A percentile compares a stretch with the other conserved stretches of the same genome.
phyloP scores from a whole-genome alignment of 2,797 vertebrate genomes.

The Parauchenoglanis punctatus region DNA sequence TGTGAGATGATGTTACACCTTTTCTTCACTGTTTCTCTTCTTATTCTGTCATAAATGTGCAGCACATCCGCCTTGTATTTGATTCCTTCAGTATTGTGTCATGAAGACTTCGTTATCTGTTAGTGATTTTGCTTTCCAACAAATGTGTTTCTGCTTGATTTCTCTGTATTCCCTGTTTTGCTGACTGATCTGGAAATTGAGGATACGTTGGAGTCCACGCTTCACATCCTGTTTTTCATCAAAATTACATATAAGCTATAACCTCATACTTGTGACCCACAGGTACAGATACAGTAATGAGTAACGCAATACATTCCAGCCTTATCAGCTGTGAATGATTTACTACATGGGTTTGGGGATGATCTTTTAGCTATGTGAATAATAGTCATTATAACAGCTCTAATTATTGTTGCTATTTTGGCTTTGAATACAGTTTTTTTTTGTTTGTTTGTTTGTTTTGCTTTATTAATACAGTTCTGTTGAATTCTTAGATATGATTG shows the following conservation, averaged over 20 bases:
- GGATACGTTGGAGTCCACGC: background rate
- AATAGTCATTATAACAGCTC: background rate
- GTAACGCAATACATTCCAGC: constrained; percentile 33
- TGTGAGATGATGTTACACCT: background rate
- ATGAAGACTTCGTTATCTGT: background rate
- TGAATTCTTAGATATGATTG: background rate
- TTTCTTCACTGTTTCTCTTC: background rate
- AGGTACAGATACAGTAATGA: constrained; percentile 19
- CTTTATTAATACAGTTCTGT: background rate
- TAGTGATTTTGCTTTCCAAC: background rate
- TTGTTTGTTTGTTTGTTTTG: background rate
- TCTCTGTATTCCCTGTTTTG: background rate
- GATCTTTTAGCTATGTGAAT: background rate
- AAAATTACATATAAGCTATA: constrained; percentile 1
- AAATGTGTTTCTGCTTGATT: background rate
- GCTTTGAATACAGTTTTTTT: background rate
- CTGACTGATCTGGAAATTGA: background rate
- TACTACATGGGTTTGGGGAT: constrained; percentile 31
- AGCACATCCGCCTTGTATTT: background rate
- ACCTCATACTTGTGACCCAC: constrained; percentile 22
- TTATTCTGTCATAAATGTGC: too few relatives aligned
- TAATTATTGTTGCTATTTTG: background rate
- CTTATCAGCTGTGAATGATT: constrained; percentile 74
- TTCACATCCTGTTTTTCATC: background rate
- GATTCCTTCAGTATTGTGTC: background rate